These are phyloP conservation scores for Galaxias olidus DNA, from an alignment of 2,797 vertebrate species.

Conservation along the genomic window DNA sequence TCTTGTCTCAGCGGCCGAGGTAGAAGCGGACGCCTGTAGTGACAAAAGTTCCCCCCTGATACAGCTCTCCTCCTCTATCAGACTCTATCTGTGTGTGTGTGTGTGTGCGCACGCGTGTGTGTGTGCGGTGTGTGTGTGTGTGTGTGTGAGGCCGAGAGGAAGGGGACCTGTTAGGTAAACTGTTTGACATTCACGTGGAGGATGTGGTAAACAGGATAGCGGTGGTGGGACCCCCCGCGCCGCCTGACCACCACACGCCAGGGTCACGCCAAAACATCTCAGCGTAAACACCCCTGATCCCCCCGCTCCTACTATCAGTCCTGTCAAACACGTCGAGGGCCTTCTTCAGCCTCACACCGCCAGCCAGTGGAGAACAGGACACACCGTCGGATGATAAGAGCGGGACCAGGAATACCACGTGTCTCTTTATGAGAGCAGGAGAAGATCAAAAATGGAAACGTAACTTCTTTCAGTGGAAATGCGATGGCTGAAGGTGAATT, in stretches of 20 bases:
- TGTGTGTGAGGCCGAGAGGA: conserved; percentile 23
- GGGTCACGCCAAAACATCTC: conserved; percentile 68
- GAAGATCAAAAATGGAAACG: no score
- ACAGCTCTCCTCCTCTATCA: background rate
- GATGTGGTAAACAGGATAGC: conserved; percentile 76
- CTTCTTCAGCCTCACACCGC: no score
- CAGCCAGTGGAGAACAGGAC: no score
- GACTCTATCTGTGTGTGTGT: background rate
- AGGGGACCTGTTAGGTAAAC: conserved; percentile 75
- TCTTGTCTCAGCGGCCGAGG: no score
- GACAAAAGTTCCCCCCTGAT: no score
- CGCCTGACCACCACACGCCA: conserved; percentile 68
- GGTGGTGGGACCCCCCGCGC: conserved; percentile 56
- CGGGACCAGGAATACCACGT: no score
- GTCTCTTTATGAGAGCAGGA: no score
- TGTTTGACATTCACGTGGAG: conserved; percentile 72
- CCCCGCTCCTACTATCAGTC: conserved; percentile 43
- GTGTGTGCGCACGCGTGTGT: background rate
- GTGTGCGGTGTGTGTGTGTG: background rate
- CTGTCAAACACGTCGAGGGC: conserved; percentile 52
- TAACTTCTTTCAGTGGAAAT: no score
- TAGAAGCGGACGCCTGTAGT: no score
- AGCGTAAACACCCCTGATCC: conserved; percentile 68
- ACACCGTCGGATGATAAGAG: no score
- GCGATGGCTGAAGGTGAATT: no score